These are phyloP conservation scores for Thinocorus orbignyianus DNA, from an alignment of 2,113 vertebrate genomes.

Conservation along the genomic window DNA sequence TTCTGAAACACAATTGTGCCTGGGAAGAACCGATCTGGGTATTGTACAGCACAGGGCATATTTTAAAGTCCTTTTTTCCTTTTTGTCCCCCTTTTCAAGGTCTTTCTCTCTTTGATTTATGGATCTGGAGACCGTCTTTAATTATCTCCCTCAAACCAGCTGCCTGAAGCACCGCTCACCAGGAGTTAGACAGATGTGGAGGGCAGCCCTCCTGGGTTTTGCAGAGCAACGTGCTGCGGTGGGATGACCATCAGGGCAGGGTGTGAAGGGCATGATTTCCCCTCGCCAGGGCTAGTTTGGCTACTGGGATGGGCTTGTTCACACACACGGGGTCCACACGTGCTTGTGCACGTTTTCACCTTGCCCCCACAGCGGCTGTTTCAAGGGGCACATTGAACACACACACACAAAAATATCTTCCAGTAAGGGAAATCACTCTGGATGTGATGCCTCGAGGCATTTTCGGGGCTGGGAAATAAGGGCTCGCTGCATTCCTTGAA, in stretches of 20 bases:
- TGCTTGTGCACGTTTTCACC: not conserved
- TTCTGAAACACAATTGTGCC: not conserved
- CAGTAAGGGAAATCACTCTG: not conserved
- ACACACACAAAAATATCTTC: not conserved
- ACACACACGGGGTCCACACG: not conserved
- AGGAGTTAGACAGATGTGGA: not conserved
- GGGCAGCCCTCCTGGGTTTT: not conserved
- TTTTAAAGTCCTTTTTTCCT: not conserved
- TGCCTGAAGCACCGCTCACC: not conserved
- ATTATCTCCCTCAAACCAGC: not conserved
- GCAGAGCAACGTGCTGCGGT: not conserved
- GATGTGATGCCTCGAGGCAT: not conserved
- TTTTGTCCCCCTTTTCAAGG: not conserved
- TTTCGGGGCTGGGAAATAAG: not conserved
- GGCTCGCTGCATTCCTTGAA: not conserved
- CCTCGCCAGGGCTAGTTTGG: not conserved
- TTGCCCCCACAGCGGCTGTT: not conserved
- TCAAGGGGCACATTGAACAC: not conserved
- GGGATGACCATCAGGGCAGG: not conserved
- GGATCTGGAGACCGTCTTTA: constrained; percentile 31
- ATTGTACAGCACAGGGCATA: not conserved
- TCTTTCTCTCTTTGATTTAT: constrained; percentile 31
- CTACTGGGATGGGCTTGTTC: not conserved
- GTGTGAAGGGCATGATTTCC: not conserved
- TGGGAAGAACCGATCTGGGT: not conserved